phyloP scores from a whole-genome alignment of 2,113 vertebrate species.

The Spheniscus mendiculus region DNA sequence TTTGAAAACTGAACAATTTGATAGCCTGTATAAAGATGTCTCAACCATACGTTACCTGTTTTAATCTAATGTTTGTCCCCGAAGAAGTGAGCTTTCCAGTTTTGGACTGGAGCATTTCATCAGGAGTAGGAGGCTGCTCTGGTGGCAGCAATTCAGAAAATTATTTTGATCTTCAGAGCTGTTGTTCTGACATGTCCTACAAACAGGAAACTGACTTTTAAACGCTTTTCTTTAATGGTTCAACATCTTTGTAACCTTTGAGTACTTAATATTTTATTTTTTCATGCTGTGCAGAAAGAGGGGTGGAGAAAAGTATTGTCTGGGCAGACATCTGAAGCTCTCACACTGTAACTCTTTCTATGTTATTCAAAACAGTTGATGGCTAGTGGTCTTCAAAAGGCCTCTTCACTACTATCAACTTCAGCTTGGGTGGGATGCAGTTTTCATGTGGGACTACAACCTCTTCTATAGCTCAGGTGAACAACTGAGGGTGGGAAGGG shows the following conservation, averaged over 20 bases:
- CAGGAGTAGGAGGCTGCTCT: background rate
- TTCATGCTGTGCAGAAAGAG: background rate
- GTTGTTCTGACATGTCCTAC: background rate
- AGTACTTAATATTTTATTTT: background rate
- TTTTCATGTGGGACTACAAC: background rate
- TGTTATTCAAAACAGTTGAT: background rate
- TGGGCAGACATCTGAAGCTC: background rate
- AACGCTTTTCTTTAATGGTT: background rate
- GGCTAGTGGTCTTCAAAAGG: background rate
- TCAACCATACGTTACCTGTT: background rate
- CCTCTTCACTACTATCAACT: background rate
- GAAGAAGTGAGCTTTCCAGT: background rate
- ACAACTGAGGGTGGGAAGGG: background rate
- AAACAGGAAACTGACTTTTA: background rate
- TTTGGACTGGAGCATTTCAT: background rate
- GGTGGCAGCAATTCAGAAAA: background rate
- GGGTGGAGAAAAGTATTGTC: background rate
- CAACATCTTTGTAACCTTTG: background rate
- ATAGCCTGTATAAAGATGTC: background rate
- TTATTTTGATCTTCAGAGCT: background rate
- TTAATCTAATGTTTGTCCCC: background rate
- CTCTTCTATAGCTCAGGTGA: background rate
- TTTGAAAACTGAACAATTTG: background rate
- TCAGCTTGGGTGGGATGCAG: background rate
- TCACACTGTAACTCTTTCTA: background rate